Evolutionary conservation across 2,797 vertebrate genomes (phyloP).

Genomic region (Macroramphosus scolopax): DNA sequence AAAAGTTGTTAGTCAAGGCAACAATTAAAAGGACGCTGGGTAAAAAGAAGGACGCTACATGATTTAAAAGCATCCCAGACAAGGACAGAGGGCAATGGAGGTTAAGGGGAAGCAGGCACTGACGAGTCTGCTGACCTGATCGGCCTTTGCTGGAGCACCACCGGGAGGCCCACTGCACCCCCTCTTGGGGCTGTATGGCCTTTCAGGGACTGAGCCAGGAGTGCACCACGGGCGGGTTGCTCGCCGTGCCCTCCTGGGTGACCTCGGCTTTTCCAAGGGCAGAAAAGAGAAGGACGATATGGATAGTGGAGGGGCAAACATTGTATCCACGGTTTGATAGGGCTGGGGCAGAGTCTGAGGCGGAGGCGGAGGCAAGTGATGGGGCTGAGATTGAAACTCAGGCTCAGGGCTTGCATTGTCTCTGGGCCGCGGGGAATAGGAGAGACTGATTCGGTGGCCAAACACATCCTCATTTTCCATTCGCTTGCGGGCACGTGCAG

Average conservation of each 20-base stretch:
- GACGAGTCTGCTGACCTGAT: slow-evolving; percentile 90
- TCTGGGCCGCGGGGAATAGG: slow-evolving; percentile 84
- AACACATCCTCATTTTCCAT: slow-evolving; percentile 99
- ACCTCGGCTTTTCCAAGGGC: slow-evolving; percentile 86
- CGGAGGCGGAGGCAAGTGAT: slow-evolving; percentile 37
- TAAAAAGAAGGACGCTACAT: slow-evolving; percentile 17
- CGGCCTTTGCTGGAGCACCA: slow-evolving; percentile 78
- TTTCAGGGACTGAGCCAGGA: slow-evolving; percentile 76
- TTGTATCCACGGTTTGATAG: slow-evolving; percentile 45
- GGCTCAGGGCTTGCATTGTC: slow-evolving; percentile 66
- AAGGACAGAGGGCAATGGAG: slow-evolving; percentile 50
- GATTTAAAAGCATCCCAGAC: slow-evolving; percentile 78
- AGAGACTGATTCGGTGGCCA: slow-evolving; percentile 89
- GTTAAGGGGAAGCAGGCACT: slow-evolving; percentile 74
- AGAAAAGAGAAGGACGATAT: slow-evolving; percentile 68
- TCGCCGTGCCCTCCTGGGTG: slow-evolving; percentile 85
- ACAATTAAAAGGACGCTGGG: slow-evolving; percentile 36
- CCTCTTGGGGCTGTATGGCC: slow-evolving; percentile 85
- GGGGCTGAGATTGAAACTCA: slow-evolving; percentile 57
- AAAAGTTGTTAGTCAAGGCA: slow-evolving; percentile 57
- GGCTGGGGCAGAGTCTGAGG: slow-evolving; percentile 43
- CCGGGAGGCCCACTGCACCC: slow-evolving; percentile 77
- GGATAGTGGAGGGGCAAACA: slow-evolving; percentile 42
- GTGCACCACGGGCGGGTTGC: slow-evolving; percentile 81
- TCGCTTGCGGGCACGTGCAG: slow-evolving; percentile 90